phyloP scores from a whole-genome alignment of 2,797 vertebrate species.

The Gymnothorax reevesii region DNA sequence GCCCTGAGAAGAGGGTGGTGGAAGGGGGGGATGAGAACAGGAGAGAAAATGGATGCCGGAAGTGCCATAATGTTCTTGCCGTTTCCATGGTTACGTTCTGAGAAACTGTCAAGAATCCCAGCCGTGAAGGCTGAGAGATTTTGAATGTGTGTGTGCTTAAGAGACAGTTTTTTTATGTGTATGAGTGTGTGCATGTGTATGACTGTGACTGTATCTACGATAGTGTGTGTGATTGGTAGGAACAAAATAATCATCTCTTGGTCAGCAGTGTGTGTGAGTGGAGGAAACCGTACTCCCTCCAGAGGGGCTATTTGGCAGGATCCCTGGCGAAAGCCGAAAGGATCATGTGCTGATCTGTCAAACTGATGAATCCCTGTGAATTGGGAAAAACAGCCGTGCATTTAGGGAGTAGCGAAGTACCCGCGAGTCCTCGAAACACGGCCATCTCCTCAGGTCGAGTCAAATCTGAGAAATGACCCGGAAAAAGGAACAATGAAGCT shows the following conservation, averaged over 20 bases:
- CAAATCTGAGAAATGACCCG: neutral
- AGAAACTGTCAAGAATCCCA: neutral
- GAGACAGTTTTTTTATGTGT: neutral
- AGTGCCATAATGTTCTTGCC: neutral
- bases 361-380: neutral
- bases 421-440: neutral
- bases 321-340: neutral
- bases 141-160: neutral
- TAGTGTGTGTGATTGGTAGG: neutral
- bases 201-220: neutral
- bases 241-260: neutral
- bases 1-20: neutral
- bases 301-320: neutral
- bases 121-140: neutral
- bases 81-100: constrained; percentile 10
- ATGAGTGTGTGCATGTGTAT: neutral
- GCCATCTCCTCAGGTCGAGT: neutral
- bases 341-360: neutral
- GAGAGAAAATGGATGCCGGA: neutral
- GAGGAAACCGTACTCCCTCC: no score
- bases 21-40: neutral
- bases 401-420: neutral
- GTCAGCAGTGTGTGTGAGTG: neutral
- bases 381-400: neutral
- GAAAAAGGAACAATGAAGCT: no score